Evolutionary conservation across 2,113 vertebrate genomes (phyloP), one percentile per base, ranked within the genome.

Genomic region (Xyrauchen texanus): DNA sequence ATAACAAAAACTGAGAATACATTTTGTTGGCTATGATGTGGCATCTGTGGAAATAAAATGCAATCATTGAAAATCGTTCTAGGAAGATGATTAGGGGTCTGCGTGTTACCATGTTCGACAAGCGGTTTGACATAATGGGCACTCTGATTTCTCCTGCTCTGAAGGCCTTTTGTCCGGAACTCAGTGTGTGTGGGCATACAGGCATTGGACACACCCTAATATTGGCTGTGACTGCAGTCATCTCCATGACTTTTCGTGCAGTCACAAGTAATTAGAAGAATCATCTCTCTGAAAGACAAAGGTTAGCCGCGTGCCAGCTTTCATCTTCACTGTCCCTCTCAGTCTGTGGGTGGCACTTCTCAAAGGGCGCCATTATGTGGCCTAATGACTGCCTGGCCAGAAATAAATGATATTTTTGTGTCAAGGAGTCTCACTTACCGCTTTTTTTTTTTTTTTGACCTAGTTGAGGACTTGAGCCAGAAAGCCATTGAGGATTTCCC

Each of bases 401-500:
- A 84, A 84, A 85, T 79, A 69, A 85, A 82, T 58, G 74, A 68
- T 76, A 57, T 80, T 77, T 81, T 82, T 74, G 74, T 82, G 81
- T 73, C 7, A 11, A 75, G 67, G 68, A 49, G 69, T 70, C 68
- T 76, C 52, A 6, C 60, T 16, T 15, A 34, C 51, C 13, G 34
- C 6, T 34, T 47, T 49, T 42, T n/a, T 75, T 73, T 72, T 15
- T 44, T 72, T 66, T 63, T 10, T 9, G 49, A 66, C 64, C 70
- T 44, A 58, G 8, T 69, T 83, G 90, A 90, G 92, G 92, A 92
- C 86, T 84, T 88, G 78, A 85, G 89, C 90, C 91, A 90, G 91
- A 81, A 88, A 74, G 81, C 88, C 91, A 95, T 93, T 93, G 93
- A 92, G 85, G 93, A 94, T 93, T 96, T 95, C 81, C 93, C 93